These are phyloP conservation scores for Vulpes ferrilata DNA, from an alignment of 2,113 vertebrate genomes.

Conservation along the genomic window DNA sequence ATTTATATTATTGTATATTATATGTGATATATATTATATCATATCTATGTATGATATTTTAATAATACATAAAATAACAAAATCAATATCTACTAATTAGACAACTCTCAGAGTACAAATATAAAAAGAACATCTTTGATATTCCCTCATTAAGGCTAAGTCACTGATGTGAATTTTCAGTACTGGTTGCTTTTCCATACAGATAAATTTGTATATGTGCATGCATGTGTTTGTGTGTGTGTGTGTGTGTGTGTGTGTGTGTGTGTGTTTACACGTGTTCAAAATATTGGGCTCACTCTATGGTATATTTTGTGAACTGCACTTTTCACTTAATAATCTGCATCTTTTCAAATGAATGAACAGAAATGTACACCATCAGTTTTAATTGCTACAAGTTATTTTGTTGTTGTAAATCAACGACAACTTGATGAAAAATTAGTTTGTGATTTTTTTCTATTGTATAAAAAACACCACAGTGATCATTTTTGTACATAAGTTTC, in stretches of 20 bases:
- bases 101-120: neutral
- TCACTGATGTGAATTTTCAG: neutral
- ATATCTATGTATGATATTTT: neutral
- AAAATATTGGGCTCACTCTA: neutral
- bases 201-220: neutral
- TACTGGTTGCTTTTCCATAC: neutral
- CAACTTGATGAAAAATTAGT: neutral
- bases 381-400: neutral
- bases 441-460: neutral
- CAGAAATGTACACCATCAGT: neutral
- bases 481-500: neutral
- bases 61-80: neutral
- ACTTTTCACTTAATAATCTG: neutral
- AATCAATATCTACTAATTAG: neutral
- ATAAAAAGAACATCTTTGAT: neutral
- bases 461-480: neutral
- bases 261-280: neutral
- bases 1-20: neutral
- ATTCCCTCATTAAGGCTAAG: neutral
- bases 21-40: too few relatives aligned
- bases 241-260: accelerated
- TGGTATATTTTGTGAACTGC: neutral
- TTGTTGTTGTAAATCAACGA: neutral
- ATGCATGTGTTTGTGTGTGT: accelerated
- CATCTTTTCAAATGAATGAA: neutral